Evolutionary conservation across 2,888 invertebrate species (phyloP).

Genomic region (Amiota minor): DNA sequence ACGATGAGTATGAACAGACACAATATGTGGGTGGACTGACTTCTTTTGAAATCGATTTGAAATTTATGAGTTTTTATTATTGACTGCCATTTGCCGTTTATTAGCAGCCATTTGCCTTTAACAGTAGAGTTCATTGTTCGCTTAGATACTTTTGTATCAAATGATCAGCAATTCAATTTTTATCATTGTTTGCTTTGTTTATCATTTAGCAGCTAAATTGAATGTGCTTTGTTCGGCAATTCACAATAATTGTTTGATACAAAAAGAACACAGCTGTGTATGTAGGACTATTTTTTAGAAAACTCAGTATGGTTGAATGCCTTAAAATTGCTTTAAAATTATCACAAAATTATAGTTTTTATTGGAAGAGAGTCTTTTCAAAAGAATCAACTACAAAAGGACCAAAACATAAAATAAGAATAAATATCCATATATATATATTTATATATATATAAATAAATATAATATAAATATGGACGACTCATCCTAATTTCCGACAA

Average conservation of each 20-base stretch:
- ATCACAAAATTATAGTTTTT: constrained; percentile 7
- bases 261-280: not conserved
- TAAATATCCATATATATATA: too few species aligned
- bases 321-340: constrained; percentile 25
- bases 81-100: constrained; percentile 44
- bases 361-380: too few species aligned
- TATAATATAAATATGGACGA: too few species aligned
- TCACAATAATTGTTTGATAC: constrained; percentile 29
- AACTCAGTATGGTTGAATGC: constrained; percentile 15
- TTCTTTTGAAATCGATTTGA: constrained; percentile 40
- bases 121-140: constrained; percentile 38
- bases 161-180: constrained; percentile 31
- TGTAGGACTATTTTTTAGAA: not conserved
- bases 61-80: constrained; percentile 46
- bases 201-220: constrained; percentile 52
- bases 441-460: too few species aligned
- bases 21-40: constrained; percentile 30
- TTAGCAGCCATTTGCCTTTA: constrained; percentile 50
- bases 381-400: too few species aligned
- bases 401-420: too few species aligned
- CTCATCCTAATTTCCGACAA: too few species aligned
- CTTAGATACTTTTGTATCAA: constrained; percentile 12
- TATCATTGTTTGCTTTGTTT: constrained; percentile 47
- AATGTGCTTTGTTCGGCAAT: constrained; percentile 42
- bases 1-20: constrained; percentile 5